A percentile compares a stretch with the other conserved stretches of the same genome.
Conservation (phyloP, 2,888 invertebrate genomes). For the Orchestes rusci region DNA sequence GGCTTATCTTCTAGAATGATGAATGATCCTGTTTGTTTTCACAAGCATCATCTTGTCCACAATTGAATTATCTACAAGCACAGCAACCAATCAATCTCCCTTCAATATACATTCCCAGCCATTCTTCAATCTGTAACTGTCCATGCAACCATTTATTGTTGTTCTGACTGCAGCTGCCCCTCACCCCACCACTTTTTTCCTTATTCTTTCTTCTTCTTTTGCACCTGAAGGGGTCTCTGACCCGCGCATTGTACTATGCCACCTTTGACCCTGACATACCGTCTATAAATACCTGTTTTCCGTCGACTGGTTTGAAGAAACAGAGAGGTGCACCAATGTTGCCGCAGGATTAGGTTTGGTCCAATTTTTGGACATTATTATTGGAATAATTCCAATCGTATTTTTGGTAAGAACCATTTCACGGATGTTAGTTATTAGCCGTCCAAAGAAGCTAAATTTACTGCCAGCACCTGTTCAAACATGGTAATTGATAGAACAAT, state of each 20-base stretch:
- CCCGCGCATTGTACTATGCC: slow-evolving; percentile 41
- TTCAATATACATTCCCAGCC: neutral
- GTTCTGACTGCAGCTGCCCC: neutral
- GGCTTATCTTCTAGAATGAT: too few species aligned
- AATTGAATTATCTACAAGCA: too few species aligned
- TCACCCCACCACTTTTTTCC: slow-evolving; percentile 1
- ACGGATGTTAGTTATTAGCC: slow-evolving; percentile 37
- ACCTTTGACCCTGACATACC: slow-evolving; percentile 46
- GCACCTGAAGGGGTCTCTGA: slow-evolving; percentile 28
- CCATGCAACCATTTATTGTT: neutral
- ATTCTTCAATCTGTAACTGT: neutral
- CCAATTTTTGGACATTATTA: too few species aligned
- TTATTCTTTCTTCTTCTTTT: slow-evolving; percentile 13
- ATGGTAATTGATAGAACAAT: slow-evolving; percentile 29
- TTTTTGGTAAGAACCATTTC: too few species aligned
- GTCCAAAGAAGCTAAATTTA: slow-evolving; percentile 27
- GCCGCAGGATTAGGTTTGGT: too few species aligned
- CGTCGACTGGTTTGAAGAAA: slow-evolving; percentile 26
- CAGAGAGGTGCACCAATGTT: slow-evolving; percentile 25
- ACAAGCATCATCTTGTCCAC: too few species aligned
- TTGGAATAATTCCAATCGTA: too few species aligned
- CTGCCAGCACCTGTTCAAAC: slow-evolving; percentile 30
- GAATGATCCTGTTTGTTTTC: too few species aligned
- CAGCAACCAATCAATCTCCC: too few species aligned
- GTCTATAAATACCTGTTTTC: slow-evolving; percentile 38